Evolutionary conservation across 2,888 invertebrate genomes (phyloP), one percentile per base, ranked within the genome.

Genomic region (Netelia fuscicornis): DNA sequence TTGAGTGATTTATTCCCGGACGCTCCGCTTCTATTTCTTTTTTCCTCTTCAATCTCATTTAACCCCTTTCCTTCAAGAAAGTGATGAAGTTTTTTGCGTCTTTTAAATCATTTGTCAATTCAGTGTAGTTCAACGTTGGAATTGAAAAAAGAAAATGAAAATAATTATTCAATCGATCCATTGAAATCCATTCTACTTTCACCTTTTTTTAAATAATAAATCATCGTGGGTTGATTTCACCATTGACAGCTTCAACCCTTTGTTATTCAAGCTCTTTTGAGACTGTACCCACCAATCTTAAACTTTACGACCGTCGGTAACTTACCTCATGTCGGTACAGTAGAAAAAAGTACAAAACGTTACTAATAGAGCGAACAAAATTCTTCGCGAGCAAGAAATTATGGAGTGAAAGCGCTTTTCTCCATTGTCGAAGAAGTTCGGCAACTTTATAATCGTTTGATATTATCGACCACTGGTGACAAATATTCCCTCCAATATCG

Each of bases 221-320:
- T 58, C 20, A 42, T 58, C 71, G 58, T 11, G 30, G 10, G 71
- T 20, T 42, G 58, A 71, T 72, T 72, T 37, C n/a, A 17, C 54
- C 58, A 56, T 48, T 42, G 17, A 13, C 42, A 11, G 11, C n/a
- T 58, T 58, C 58, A 9, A 20, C 58, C 8, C 48, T 48, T 48
- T 48, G 13, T 13, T 48, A 3, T 13, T 48, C 11, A 48, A 48
- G 10, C 13, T 13, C 48, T 13, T 10, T 48, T 48, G 48, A 17
- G 8, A n/a, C n/a, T 58, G 6, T 54, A 54, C 54, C 54, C 1
- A 8, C 5, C 0, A 54, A n/a, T 54, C n/a, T 54, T 0, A 11
- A 54, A 13, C 54, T 54, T 54, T 10, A 13, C 17, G 20, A 64
- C 81, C 9, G 84, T 74, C 75, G 81, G 65, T 85, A 82, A 78